These are phyloP conservation scores for Epinephelus cyanopodus DNA, from an alignment of 2,113 vertebrate genomes.

Conservation along the genomic window DNA sequence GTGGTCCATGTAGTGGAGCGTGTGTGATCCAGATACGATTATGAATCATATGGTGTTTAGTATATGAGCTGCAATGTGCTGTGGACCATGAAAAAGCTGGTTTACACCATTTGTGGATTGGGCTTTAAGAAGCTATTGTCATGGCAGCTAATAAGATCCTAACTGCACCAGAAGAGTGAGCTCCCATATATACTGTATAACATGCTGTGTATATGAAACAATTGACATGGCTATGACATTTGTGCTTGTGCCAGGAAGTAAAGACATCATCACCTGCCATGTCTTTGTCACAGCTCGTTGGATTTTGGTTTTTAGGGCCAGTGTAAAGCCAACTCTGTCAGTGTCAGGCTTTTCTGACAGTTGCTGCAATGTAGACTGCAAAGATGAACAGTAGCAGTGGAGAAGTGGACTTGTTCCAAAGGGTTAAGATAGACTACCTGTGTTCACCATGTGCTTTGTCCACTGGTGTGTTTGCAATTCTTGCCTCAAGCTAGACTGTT, in stretches of 20 bases:
- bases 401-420: background rate
- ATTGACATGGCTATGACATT: background rate
- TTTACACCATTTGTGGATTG: background rate
- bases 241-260: background rate
- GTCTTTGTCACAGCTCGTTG: conserved; percentile 5
- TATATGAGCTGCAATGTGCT: background rate
- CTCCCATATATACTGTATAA: background rate
- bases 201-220: background rate
- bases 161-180: background rate
- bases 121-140: background rate
- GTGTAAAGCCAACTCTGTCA: conserved; percentile 4
- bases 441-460: background rate
- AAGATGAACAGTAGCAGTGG: background rate
- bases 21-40: conserved; percentile 5
- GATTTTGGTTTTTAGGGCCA: background rate
- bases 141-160: background rate
- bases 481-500: background rate
- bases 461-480: background rate
- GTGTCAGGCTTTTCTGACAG: background rate
- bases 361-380: background rate
- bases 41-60: background rate
- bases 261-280: conserved; percentile 23
- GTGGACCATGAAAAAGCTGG: background rate
- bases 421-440: background rate
- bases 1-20: background rate